Percentiles rank a stretch among this genome's conserved stretches.
Conservation (phyloP, 2,888 invertebrate species). For the Melinaea marsaeus region DNA sequence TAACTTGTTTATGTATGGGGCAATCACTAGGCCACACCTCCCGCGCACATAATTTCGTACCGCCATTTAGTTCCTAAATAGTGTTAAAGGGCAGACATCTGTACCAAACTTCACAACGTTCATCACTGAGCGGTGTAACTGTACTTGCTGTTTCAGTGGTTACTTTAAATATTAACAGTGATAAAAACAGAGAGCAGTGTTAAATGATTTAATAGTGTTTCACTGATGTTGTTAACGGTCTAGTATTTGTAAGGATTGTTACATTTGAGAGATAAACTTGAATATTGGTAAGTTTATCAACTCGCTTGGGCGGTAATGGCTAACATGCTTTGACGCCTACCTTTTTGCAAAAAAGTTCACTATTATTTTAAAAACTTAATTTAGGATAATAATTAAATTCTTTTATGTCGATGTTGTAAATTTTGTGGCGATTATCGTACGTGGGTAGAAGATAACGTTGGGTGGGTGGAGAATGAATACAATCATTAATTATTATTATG, state of each 20-base stretch:
- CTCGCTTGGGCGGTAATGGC: constrained; percentile 76
- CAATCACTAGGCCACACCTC: too few species aligned
- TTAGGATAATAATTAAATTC: constrained; percentile 22
- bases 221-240: constrained; percentile 50
- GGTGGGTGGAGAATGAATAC: constrained; percentile 58
- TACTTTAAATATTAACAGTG: constrained; percentile 57
- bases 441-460: constrained; percentile 55
- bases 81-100: too few species aligned
- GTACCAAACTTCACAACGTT: too few species aligned
- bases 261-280: constrained; percentile 51
- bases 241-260: constrained; percentile 72
- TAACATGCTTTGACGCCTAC: constrained; percentile 64
- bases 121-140: too few species aligned
- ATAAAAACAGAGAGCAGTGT: constrained; percentile 58
- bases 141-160: constrained; percentile 67
- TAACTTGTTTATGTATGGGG: too few species aligned
- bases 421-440: constrained; percentile 44
- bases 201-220: constrained; percentile 69
- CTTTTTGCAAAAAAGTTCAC: constrained; percentile 43
- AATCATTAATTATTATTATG: constrained; percentile 50
- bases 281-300: constrained; percentile 70
- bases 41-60: too few species aligned
- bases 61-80: too few species aligned
- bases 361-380: constrained; percentile 14
- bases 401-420: constrained; percentile 19